Evolutionary conservation across 2,797 vertebrate genomes (phyloP).

Genomic region (Helicolenus hilgendorfi): DNA sequence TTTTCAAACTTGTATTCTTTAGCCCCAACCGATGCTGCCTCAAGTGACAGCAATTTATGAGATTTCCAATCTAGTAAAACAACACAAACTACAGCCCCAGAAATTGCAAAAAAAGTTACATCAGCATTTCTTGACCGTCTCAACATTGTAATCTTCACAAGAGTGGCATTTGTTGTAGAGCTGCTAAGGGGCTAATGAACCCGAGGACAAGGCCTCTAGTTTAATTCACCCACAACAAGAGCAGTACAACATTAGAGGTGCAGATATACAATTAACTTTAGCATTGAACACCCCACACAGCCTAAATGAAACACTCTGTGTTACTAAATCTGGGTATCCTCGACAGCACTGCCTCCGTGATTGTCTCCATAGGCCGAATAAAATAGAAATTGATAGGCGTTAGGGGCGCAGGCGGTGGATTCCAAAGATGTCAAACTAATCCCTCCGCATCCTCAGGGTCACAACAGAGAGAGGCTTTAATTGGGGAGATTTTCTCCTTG

Average conservation of each 20-base stretch:
- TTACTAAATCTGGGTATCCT: slow-evolving; percentile 19
- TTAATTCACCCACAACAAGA: slow-evolving; percentile 38
- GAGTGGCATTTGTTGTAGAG: background rate
- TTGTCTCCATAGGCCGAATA: slow-evolving; percentile 7
- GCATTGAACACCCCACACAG: slow-evolving; percentile 17
- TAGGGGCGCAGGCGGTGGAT: slow-evolving; percentile 17
- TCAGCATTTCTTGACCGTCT: background rate
- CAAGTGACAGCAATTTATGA: background rate
- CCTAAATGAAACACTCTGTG: slow-evolving; percentile 11
- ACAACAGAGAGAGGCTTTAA: slow-evolving; percentile 61
- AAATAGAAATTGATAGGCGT: slow-evolving; percentile 14
- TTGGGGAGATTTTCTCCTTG: slow-evolving; percentile 71
- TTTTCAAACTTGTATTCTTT: background rate
- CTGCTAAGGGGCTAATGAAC: slow-evolving; percentile 30
- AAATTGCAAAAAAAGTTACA: background rate
- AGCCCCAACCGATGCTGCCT: background rate
- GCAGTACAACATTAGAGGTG: slow-evolving; percentile 18
- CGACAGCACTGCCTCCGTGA: background rate
- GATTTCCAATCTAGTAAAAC: background rate
- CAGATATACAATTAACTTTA: slow-evolving; percentile 29
- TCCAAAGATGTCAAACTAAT: slow-evolving; percentile 61
- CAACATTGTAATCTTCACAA: background rate
- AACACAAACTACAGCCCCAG: background rate
- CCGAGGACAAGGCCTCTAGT: slow-evolving; percentile 10
- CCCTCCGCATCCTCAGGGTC: slow-evolving; percentile 69